Evolutionary conservation across 2,888 invertebrate species (phyloP), one percentile per base, ranked within the genome.

Genomic region (Plebejus melissa): DNA sequence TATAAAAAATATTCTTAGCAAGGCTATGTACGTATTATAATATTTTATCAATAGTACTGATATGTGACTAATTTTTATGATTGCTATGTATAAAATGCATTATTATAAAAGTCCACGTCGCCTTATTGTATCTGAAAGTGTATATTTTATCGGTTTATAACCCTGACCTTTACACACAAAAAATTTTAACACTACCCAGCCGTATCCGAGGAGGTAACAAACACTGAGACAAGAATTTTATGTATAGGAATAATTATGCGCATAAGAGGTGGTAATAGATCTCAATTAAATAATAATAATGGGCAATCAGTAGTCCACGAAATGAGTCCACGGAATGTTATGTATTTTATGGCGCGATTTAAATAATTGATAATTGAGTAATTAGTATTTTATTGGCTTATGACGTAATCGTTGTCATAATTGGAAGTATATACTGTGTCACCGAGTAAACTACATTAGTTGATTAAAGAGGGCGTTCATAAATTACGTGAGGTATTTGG

Each of bases 321-420:
- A 65, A 65, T 32, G 32, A 65, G 65, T 65, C 65, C 65, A 32
- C 65, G 5, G 11, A 32, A 65, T 13, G 65, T 65, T 36, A 65
- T 65, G 65, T 65, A 65, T 65, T 65, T 32, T 13, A 65, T 32
- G 32, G 4, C 4, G 32, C 32, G 32, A 16, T 65, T 32, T 65
- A 32, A 65, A 65, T 65, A 65, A 32, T 65, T 32, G 65, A 13
- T 65, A 65, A 65, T 65, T 65, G 16, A 65, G 13, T 65, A 65
- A 65, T 65, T 32, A 65, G 65, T 32, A 65, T 11, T 65, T 65
- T 65, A 65, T 65, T 11, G 13, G 65, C 28, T 65, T 32, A 32
- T 65, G 65, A 36, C 65, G 32, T 65, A 65, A 65, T 11, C 28
- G 60, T 6, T 60, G 58, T 60, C 28, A 60, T 11, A 28, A 60